Evolutionary conservation across 2,113 vertebrate species (phyloP).

Genomic region (Bujurquina vittata): DNA sequence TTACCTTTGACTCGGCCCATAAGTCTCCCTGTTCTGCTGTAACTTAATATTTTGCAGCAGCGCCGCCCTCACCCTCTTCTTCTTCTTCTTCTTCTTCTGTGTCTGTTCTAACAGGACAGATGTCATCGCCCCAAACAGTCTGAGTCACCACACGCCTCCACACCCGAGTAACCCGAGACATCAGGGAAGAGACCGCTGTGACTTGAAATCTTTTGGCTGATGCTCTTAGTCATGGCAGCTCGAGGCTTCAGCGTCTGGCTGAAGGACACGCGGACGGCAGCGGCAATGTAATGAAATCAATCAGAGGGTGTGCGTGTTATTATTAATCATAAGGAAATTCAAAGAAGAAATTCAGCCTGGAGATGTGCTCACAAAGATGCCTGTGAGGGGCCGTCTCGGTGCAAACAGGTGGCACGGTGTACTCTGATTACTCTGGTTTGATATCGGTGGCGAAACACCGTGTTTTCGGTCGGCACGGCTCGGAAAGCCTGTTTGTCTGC

Average conservation of each 20-base stretch:
- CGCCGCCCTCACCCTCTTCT: constrained; percentile 35
- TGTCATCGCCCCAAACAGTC: constrained; percentile 68
- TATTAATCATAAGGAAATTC: constrained; percentile 15
- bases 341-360: not conserved
- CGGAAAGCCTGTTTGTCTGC: constrained; percentile 42
- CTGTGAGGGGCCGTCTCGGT: constrained; percentile 2
- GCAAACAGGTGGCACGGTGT: not conserved
- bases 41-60: constrained; percentile 74
- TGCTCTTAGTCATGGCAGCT: constrained; percentile 44
- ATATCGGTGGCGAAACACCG: not conserved
- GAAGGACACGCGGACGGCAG: constrained; percentile 25
- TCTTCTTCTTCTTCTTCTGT: constrained; percentile 13
- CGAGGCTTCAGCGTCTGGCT: constrained; percentile 49
- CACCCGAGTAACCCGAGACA: constrained; percentile 66
- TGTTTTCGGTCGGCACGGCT: constrained; percentile 28
- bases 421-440: not conserved
- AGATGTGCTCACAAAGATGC: not conserved
- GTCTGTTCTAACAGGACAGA: constrained; percentile 70
- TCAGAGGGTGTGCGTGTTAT: constrained; percentile 17
- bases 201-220: constrained; percentile 60
- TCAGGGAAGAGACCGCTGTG: constrained; percentile 39
- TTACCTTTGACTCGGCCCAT: constrained; percentile 81
- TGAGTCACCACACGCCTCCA: constrained; percentile 67
- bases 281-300: constrained; percentile 44
- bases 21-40: constrained; percentile 66